Evolutionary conservation across 2,113 vertebrate species (phyloP).

Genomic region (Cynopterus brachyotis): DNA sequence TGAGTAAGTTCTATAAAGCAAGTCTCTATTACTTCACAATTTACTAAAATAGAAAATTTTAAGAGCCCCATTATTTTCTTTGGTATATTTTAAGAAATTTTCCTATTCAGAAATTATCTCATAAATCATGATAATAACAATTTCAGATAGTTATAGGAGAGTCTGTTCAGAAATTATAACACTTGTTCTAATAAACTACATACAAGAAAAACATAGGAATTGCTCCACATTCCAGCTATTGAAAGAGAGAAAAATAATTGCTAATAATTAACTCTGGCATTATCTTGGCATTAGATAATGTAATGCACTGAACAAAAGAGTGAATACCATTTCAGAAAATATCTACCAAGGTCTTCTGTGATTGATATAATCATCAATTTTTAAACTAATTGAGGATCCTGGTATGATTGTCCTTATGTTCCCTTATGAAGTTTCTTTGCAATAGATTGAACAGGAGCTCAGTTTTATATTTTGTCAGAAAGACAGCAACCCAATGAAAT

Average conservation of each 20-base stretch:
- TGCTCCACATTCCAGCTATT: not conserved
- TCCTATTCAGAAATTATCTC: constrained; percentile 25
- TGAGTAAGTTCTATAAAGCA: constrained; percentile 27
- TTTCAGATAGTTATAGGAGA: constrained; percentile 29
- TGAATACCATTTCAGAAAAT: constrained; percentile 18
- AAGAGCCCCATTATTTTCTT: constrained; percentile 20
- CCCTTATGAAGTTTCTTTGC: not conserved
- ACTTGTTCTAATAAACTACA: constrained; percentile 34
- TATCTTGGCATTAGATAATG: constrained; percentile 41
- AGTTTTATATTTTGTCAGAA: constrained; percentile 29
- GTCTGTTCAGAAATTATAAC: constrained; percentile 52
- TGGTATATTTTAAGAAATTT: constrained; percentile 25
- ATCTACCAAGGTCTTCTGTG: constrained; percentile 26
- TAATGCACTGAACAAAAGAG: constrained; percentile 36
- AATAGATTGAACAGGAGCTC: constrained; percentile 16
- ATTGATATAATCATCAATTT: constrained; percentile 23
- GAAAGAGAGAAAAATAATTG: constrained; percentile 53
- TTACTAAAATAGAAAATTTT: constrained; percentile 47
- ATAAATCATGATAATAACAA: constrained; percentile 45
- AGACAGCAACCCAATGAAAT: not conserved
- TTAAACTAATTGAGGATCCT: constrained; percentile 35
- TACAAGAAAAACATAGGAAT: not conserved
- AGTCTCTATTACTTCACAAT: constrained; percentile 42
- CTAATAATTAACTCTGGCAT: constrained; percentile 51
- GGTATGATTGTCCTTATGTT: not conserved